A percentile compares a stretch with the other conserved stretches of the same genome.
These are phyloP conservation scores for Andricus curvator DNA, from an alignment of 2,888 invertebrate genomes.

Conservation along the genomic window DNA sequence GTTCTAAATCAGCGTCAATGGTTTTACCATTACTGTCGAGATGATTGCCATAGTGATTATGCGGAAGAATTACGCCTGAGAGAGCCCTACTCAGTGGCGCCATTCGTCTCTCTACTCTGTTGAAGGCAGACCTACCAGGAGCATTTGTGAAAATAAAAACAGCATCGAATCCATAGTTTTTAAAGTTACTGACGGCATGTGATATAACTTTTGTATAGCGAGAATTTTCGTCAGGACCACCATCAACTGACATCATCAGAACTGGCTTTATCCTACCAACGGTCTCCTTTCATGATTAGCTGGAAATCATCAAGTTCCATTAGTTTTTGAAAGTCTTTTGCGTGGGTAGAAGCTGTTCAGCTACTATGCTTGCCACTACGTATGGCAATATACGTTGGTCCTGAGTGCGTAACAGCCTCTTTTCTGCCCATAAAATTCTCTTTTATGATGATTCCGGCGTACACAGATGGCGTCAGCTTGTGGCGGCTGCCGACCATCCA, in stretches of 20 bases:
- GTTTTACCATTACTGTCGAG: slow-evolving; percentile 51
- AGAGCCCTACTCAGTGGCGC: slow-evolving; percentile 62
- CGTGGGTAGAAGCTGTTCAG: slow-evolving; percentile 62
- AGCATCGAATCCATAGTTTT: slow-evolving; percentile 57
- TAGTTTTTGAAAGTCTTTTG: slow-evolving; percentile 49
- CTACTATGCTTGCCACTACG: slow-evolving; percentile 63
- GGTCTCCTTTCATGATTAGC: slow-evolving; percentile 43
- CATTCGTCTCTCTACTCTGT: slow-evolving; percentile 68
- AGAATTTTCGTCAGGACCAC: slow-evolving; percentile 64
- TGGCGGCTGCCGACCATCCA: slow-evolving; percentile 65
- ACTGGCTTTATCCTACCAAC: slow-evolving; percentile 62
- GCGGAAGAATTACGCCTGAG: slow-evolving; percentile 62
- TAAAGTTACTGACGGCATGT: slow-evolving; percentile 60
- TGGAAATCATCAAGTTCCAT: slow-evolving; percentile 57
- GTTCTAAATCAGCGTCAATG: slow-evolving; percentile 61
- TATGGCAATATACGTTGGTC: slow-evolving; percentile 75
- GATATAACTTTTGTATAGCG: slow-evolving; percentile 58
- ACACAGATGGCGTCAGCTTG: slow-evolving; percentile 68
- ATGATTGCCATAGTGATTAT: slow-evolving; percentile 67
- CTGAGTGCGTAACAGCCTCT: slow-evolving; percentile 71
- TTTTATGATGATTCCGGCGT: slow-evolving; percentile 64
- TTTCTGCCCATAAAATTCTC: slow-evolving; percentile 59
- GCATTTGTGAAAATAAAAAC: slow-evolving; percentile 61
- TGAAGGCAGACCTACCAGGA: slow-evolving; percentile 65
- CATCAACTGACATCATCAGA: slow-evolving; percentile 62